Evolutionary conservation across 2,888 invertebrate genomes (phyloP).

Genomic region (Stenotaenia linearis): DNA sequence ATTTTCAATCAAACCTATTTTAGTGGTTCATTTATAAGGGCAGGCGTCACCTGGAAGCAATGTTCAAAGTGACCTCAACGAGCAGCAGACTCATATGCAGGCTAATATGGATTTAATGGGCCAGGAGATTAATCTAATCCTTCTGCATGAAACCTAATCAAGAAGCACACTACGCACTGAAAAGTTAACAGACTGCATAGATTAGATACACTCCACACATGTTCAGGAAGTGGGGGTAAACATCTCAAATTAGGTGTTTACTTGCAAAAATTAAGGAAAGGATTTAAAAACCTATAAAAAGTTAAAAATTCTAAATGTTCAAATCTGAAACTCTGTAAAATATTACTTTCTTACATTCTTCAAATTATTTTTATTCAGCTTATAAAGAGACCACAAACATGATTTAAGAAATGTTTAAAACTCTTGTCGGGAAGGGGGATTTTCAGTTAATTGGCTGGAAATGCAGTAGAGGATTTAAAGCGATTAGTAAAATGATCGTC

Average conservation of each 20-base stretch:
- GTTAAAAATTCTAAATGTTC: no score
- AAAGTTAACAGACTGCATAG: conserved; percentile 11
- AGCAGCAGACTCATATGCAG: conserved; percentile 17
- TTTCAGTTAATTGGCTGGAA: conserved; percentile 21
- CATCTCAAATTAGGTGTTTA: neutral
- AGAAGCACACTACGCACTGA: neutral
- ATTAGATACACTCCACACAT: neutral
- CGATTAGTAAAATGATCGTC: conserved; percentile 20
- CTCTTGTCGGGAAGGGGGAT: neutral
- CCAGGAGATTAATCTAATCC: conserved; percentile 17
- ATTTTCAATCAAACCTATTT: conserved; percentile 24
- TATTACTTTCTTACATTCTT: neutral
- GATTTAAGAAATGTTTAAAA: conserved; percentile 17
- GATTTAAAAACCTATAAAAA: no score
- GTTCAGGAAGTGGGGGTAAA: neutral
- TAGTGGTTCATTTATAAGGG: conserved; percentile 21
- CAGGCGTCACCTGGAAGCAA: conserved; percentile 17
- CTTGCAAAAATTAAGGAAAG: neutral
- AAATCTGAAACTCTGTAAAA: no score
- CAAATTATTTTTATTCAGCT: neutral
- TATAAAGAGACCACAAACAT: conserved; percentile 6
- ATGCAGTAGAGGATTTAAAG: conserved; percentile 12
- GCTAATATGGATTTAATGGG: conserved; percentile 26
- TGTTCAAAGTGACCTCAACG: conserved; percentile 12
- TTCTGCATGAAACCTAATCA: conserved; percentile 1